phyloP scores from a whole-genome alignment of 1,140 invertebrate species.

The Zeugodacus cucurbitae region DNA sequence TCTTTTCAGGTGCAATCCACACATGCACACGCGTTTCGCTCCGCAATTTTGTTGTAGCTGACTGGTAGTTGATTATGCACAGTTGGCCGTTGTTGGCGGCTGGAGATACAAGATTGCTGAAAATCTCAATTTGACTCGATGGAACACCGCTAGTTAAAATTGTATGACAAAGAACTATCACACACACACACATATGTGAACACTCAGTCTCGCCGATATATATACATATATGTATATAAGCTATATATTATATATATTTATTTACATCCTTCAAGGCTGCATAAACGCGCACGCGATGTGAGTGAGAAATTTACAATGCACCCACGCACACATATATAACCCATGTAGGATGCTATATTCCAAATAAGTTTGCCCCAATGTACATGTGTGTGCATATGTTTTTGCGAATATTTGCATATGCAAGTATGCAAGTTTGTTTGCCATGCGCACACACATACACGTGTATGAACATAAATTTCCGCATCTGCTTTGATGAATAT shows the following conservation, averaged over 20 bases:
- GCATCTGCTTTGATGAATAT: not conserved
- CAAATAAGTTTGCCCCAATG: not conserved
- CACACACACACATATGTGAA: too few relatives aligned
- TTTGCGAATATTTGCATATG: not conserved
- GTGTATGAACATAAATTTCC: not conserved
- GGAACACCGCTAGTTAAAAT: constrained; percentile 3
- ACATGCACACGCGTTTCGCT: not conserved
- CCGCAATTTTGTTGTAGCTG: constrained; percentile 11
- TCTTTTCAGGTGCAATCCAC: not conserved
- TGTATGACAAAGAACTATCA: not conserved
- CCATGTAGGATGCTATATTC: not conserved
- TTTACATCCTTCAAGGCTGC: not conserved
- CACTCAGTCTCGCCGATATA: too few relatives aligned
- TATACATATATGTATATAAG: too few relatives aligned
- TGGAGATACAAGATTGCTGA: not conserved
- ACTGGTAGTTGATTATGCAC: not conserved
- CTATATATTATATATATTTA: too few relatives aligned
- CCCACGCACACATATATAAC: not conserved
- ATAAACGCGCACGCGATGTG: not conserved
- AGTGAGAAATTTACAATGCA: not conserved
- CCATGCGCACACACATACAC: not conserved
- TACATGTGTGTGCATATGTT: not conserved
- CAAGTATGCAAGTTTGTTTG: not conserved
- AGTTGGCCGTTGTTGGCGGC: not conserved
- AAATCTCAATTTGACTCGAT: not conserved